Percentiles rank a stretch among this genome's conserved stretches.
Conservation (phyloP, 35 echinoderm and acorn worm species). For the Apostichopus californicus region DNA sequence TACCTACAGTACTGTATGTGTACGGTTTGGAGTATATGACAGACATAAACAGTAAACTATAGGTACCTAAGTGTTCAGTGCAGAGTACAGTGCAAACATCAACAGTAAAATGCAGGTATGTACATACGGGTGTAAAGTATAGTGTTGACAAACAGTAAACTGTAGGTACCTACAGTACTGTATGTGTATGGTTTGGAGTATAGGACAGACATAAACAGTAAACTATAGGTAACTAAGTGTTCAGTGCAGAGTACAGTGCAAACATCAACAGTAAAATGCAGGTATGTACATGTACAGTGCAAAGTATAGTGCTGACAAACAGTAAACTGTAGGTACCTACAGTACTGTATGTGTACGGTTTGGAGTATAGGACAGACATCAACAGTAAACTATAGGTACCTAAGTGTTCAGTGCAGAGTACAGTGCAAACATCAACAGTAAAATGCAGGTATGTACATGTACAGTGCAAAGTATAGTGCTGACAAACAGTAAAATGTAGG, state of each 20-base stretch:
- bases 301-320: background rate
- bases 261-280: slow-evolving; percentile 94
- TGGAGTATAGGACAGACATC: no score
- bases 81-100: slow-evolving; percentile 77
- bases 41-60: no score
- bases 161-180: no score
- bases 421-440: slow-evolving; percentile 89
- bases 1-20: slow-evolving; percentile 38
- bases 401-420: slow-evolving; percentile 48
- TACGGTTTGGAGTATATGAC: no score
- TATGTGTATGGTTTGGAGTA: no score
- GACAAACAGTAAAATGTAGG: background rate
- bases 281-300: slow-evolving; percentile 39
- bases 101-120: slow-evolving; percentile 96
- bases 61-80: no score
- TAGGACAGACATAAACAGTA: background rate
- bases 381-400: no score
- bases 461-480: no score
- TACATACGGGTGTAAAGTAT: background rate
- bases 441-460: slow-evolving; percentile 85
- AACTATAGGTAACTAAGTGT: no score
- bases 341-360: slow-evolving; percentile 23
- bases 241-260: slow-evolving; percentile 76
- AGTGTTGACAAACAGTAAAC: background rate
- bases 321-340: background rate